phyloP scores from a whole-genome alignment of 2,113 vertebrate genomes.

The Corvus cornix region DNA sequence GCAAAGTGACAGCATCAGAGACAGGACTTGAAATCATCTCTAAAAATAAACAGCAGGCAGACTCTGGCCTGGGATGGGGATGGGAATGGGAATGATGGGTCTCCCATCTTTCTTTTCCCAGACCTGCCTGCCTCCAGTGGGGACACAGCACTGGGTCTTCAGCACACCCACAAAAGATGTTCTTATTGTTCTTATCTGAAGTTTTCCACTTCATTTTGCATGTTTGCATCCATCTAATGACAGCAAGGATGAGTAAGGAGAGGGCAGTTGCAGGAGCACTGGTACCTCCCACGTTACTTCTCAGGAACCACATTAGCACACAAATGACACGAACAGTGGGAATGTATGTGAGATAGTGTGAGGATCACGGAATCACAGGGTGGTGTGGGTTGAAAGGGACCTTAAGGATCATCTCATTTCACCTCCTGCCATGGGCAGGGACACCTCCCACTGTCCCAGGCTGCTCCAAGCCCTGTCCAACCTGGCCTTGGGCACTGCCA shows the following conservation, averaged over 20 bases:
- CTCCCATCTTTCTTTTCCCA: background rate
- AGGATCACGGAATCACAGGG: background rate
- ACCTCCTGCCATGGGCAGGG: background rate
- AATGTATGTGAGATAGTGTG: accelerated
- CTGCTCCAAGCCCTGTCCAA: accelerated
- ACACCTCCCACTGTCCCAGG: background rate
- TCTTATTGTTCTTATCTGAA: background rate
- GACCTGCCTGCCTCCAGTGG: background rate
- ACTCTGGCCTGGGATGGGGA: background rate
- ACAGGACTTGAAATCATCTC: background rate
- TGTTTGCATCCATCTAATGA: background rate
- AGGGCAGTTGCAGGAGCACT: background rate
- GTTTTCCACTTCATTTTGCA: background rate
- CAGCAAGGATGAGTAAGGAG: background rate
- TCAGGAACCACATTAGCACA: background rate
- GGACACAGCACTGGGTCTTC: background rate
- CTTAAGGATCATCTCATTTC: background rate
- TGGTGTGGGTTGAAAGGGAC: background rate
- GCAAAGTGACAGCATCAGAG: background rate
- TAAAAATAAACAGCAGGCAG: background rate
- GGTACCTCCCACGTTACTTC: background rate
- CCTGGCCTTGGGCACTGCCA: background rate
- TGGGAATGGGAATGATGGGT: background rate
- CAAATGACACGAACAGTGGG: accelerated
- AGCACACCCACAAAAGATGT: background rate